Base-by-base conservation (phyloP, 1,140 invertebrate species). In the Cydia pomonella region DNA sequence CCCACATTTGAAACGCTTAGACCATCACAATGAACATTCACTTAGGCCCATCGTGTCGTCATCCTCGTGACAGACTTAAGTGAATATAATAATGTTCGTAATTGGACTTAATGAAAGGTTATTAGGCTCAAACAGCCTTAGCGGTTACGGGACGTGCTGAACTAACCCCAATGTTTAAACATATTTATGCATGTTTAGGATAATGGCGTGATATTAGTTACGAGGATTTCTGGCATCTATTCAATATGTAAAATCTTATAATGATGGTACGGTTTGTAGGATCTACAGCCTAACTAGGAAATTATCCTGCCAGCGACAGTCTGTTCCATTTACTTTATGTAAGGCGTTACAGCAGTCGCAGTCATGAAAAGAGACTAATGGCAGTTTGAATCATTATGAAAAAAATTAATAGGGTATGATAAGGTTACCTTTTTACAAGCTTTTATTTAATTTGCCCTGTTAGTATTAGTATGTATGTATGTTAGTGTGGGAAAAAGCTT, bases 51-150 rank as follows among this genome's bases (percentile, higher is more conserved):
- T 84, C 77, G 79, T 82, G 81, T 79, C 80, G 78, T 79, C 79
- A 76, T 63, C 66, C 79, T 87, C 84, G 83, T 87, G 86, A 87
- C 84, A 85, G 82, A 83, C 77, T 75, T 77, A 77, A 85, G 84
- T 88, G 86, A 86, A 86, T 84, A 86, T 86, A 86, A 86, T 88
- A 84, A 88, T 83, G 81, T 69, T 33, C 64, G 33, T 88, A 86
- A 88, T 88, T 81, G 80, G 75, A 79, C 27, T 73, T 84, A 81
- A 84, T 83, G 77, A 77, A 76, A 77, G 63, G 83, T 75, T 84
- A 80, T 84, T 84, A 79, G 77, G 77, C 72, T 76, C 73, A 74
- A 77, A 73, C 73, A 69, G 71, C 77, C 72, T 44, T 76, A 75
- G 38, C 74, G 47, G 59, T 72, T 75, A 81, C 80, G 78, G 81